phyloP scores from a whole-genome alignment of 2,888 invertebrate species.

The Autographa pulchrina region DNA sequence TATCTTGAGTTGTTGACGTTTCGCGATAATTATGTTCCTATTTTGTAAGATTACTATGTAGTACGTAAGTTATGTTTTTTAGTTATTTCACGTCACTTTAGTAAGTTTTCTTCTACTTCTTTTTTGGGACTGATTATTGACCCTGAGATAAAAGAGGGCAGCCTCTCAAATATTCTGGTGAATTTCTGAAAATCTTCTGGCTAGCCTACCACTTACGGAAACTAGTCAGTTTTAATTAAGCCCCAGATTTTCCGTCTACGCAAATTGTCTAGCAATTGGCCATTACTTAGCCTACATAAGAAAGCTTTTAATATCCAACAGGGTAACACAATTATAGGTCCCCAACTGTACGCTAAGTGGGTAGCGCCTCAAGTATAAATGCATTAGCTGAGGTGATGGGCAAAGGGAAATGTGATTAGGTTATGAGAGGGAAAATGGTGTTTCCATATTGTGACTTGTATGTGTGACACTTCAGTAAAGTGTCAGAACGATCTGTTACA shows the following conservation, averaged over 20 bases:
- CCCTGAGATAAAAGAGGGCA: not conserved
- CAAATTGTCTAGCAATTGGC: slow-evolving; percentile 1
- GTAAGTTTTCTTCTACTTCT: too few relatives aligned
- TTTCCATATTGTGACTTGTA: not conserved
- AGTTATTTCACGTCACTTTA: too few relatives aligned
- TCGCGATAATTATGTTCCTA: not conserved
- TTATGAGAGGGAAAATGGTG: slow-evolving; percentile 33
- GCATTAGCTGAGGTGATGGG: slow-evolving; percentile 54
- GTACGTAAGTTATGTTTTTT: not conserved
- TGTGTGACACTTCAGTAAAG: not conserved
- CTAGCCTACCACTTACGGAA: not conserved
- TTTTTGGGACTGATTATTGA: too few relatives aligned
- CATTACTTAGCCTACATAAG: slow-evolving; percentile 47
- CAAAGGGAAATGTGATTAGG: slow-evolving; percentile 45
- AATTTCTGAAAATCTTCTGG: too few relatives aligned
- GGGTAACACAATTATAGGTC: slow-evolving; percentile 63
- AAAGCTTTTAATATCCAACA: slow-evolving; percentile 68
- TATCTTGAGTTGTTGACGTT: slow-evolving; percentile 9
- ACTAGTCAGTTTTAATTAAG: not conserved
- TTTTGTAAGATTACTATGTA: not conserved
- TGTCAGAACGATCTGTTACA: not conserved
- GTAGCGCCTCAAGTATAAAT: slow-evolving; percentile 50
- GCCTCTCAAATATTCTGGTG: not conserved
- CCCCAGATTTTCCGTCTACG: slow-evolving; percentile 9
- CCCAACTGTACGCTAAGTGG: slow-evolving; percentile 60